Evolutionary conservation across 2,113 vertebrate genomes (phyloP), one percentile per base, ranked within the genome.

Genomic region (Oxyura jamaicensis): DNA sequence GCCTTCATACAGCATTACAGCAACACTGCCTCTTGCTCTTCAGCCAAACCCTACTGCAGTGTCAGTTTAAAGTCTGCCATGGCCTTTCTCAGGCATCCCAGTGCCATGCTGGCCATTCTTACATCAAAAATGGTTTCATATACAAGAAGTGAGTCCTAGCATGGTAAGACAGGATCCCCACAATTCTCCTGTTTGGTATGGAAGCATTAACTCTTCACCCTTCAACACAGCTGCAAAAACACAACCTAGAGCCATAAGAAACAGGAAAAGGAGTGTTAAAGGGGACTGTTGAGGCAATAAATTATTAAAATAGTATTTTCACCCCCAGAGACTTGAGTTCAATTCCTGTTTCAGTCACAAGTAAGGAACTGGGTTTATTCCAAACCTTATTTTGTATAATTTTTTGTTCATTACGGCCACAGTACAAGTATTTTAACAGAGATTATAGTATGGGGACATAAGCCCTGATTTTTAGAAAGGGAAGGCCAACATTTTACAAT

Each of bases 271-370:
- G 62, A 93, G 48, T 50, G 77, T 76, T 84, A 91, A 94, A 86
- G 28, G 67, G 76, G 31, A 71, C 55, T 78, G 56, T 5, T 86
- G 88, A 96, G 66, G 86, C 52, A 90, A 88, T 65, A 75, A 39
- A 72, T 90, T 91, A 94, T 94, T 84, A 91, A 96, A 93, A 88
- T 52, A 75, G 62, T 62, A 62, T 92, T 91, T 92, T 82, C n/a
- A 75, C 23, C 74, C 67, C 77, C 13, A 48, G 69, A 89, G 83
- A 76, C 53, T 71, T 0, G 0, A 86, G 77, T 86, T 88, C 66
- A 84, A 79, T 62, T 94, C 69, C 53, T 59, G 75, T 92, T 93
- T 93, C 80, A 69, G 53, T 82, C 83, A 90, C 63, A 84, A 93
- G 48, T 50, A 44, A 96, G 83, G 60, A 68, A 86, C 53, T 84